Base-by-base conservation (phyloP, 1,140 invertebrate genomes). In the Pseudomyrmex gracilis region DNA sequence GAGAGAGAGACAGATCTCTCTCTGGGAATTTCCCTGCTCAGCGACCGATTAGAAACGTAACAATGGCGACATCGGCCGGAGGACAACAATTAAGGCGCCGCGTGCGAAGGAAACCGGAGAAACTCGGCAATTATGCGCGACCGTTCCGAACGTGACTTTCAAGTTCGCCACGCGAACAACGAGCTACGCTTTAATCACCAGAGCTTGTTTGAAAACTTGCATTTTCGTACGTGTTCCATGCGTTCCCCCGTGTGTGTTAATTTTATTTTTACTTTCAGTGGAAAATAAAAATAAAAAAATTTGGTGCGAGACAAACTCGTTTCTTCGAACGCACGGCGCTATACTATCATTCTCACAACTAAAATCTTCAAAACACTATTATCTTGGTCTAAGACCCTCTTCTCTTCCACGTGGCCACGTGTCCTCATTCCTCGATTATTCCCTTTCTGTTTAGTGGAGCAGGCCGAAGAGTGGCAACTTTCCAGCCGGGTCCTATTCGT, bases 61-160 rank as follows among this genome's bases (percentile, higher is more conserved):
- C 76, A 80, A 80, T 80, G 66, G 76, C 76, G 76, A 80, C 76
- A 80, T 80, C 76, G 55, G 43, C 43, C 76, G 53, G 82, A 78
- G 49, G 82, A 77, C 73, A 83, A 64, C 73, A 77, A 83, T 66
- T 74, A 83, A 34, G 57, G n/a, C 64, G 53, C 60, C 43, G 82
- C 73, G 73, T 83, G 82, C 82, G 73, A 83, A 83, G 73, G 51
- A 83, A 83, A 83, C 82, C 20, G 73, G 82, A 83, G 82, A 83
- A 83, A 83, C 82, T 83, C 61, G 73, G 73, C 82, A 83, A 83
- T 83, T 83, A 83, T 71, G 76, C 76, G 66, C 76, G 53, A 70
- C 66, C 76, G 43, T 70, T 80, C 45, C 55, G 43, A 80, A 70
- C 68, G 76, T 80, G 58, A 66, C 76, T 80, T 80, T 80, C 76